Evolutionary conservation across 2,888 invertebrate genomes (phyloP), one percentile per base, ranked within the genome.

Genomic region (Disparrhopalites patrizii): DNA sequence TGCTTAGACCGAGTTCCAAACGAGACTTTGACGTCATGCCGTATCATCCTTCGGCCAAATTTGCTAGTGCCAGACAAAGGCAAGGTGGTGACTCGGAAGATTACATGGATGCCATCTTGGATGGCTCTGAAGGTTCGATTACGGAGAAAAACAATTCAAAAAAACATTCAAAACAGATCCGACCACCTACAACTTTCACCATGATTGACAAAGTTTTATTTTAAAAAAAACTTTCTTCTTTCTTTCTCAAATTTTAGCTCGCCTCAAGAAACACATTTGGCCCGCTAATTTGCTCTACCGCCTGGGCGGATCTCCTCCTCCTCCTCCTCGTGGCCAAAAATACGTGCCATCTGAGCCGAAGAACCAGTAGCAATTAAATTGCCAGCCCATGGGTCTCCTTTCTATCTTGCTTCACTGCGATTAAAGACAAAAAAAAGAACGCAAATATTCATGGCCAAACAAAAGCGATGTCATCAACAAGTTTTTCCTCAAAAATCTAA

Each of bases 11-110:
- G 13, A 70, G 66, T 30, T 65, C 68, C 20, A 73, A 73, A 30
- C 36, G 71, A 43, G 66, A 66, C 23, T 51, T 33, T 50, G 70
- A 70, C n/a, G 65, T 70, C n/a, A 23, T 65, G 1, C 69, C 70
- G 4, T 73, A 67, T 52, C 73, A 73, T 57, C 73, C 73, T 13
- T 25, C 69, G 20, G 70, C 73, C 8, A 55, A 70, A 27, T 61
- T 25, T n/a, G 27, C 58, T 13, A 38, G 54, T n/a, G 18, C 54
- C 1, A 54, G n/a, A 8, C 54, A 58, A 27, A 1, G 51, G 15
- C 43, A 51, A 18, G 20, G 18, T 13, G 30, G 33, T n/a, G 31
- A 40, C 28, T 2, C 61, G 1, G 65, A 58, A 20, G 58, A 57
- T 13, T 58, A 55, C 13, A 18, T 31, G 0, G 63, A 63, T 13